Percentiles rank a stretch among this genome's conserved stretches.
These are phyloP conservation scores for Philypnodon macrostomus DNA, from an alignment of 2,797 vertebrate species.

Conservation along the genomic window DNA sequence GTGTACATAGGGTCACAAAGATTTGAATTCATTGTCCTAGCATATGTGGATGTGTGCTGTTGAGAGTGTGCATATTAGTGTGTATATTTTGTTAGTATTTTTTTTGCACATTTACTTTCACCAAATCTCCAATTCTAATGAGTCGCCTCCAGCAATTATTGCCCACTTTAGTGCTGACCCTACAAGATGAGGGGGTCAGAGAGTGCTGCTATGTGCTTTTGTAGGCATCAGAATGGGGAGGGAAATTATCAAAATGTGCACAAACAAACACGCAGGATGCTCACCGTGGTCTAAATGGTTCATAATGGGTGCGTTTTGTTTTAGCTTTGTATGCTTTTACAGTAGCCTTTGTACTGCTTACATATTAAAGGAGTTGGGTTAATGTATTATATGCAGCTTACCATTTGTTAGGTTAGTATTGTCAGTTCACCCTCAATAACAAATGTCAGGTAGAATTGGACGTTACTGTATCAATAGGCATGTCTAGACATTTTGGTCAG, in stretches of 20 bases:
- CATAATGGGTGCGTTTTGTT: constrained; percentile 53
- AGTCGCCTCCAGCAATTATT: constrained; percentile 77
- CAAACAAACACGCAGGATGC: constrained; percentile 66
- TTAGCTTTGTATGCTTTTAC: constrained; percentile 44
- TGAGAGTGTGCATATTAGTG: constrained; percentile 27
- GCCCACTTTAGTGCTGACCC: constrained; percentile 75
- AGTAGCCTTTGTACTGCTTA: constrained; percentile 37
- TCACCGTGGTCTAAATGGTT: constrained; percentile 59
- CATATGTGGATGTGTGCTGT: constrained; percentile 17
- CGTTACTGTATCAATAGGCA: no score
- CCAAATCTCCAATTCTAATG: constrained; percentile 79
- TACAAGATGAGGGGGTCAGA: constrained; percentile 68
- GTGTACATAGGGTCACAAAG: constrained; percentile 75
- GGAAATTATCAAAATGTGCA: constrained; percentile 62
- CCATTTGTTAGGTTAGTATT: no score
- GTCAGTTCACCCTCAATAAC: no score
- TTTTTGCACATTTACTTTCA: constrained; percentile 64
- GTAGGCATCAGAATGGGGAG: constrained; percentile 56
- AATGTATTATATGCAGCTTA: not conserved
- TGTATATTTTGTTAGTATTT: constrained; percentile 54
- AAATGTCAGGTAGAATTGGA: no score
- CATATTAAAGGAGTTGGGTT: constrained; percentile 22
- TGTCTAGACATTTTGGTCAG: no score
- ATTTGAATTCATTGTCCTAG: constrained; percentile 69
- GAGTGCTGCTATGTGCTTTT: constrained; percentile 63